Base-by-base conservation (phyloP, 1,140 invertebrate genomes). In the Liolophura sinensis region DNA sequence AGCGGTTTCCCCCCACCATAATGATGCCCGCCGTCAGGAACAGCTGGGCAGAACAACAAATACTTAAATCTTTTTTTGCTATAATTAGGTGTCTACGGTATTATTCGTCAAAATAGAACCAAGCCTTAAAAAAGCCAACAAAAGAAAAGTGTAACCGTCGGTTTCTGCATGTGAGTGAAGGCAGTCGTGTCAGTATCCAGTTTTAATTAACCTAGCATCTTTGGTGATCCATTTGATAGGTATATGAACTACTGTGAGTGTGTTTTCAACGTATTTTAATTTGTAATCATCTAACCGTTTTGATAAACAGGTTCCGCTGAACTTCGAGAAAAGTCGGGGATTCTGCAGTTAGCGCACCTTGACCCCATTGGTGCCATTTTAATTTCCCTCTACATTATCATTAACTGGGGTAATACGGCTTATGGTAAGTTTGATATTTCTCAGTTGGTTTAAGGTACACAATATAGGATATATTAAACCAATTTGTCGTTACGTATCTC, bases 281-380 rank as follows among this genome's bases (percentile, higher is more conserved):
- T 24, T 24, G 24, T 15, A 24, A 24, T 24, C 16, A 18, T 24
- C 56, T 58, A 40, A 31, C 15, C 14, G 1, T 27, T 31, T 5
- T 11, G 18, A 59, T 47, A 16, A 49, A 11, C 61, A 70, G 69
- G 69, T 40, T 70, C 69, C 24, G n/a, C 55, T 22, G 55, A 70
- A 25, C 63, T 70, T 58, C 69, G 67, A 46, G 48, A 14, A 15
- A 18, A 64, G 7, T 25, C 56, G n/a, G 22, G 49, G 12, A 52
- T 48, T 0, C 16, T 24, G 16, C 64, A 50, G 1, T 78, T 81
- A 64, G 63, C 78, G 14, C 85, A 85, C 72, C 62, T 80, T 14
- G 84, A 85, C 68, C 84, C 84, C 12, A 70, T 80, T 31, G 84
- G 84, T 4, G 84, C 84, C 22, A 82, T 85, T 22, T 31, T 79